Percentiles rank a stretch among this genome's conserved stretches.
Conservation (phyloP, 2,797 vertebrate genomes). For the Pseudomugil tenellus region DNA sequence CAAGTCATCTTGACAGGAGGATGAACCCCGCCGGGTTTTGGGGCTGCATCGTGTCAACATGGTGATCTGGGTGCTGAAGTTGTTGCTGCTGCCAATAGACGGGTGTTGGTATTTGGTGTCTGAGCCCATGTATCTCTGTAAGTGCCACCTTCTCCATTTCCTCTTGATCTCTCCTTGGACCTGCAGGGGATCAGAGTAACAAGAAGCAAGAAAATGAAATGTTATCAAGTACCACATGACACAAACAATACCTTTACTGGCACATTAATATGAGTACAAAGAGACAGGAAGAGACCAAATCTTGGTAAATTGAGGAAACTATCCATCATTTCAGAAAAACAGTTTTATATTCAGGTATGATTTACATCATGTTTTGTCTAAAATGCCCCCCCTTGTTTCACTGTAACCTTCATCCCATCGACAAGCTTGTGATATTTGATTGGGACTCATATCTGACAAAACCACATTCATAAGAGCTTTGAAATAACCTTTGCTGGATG, state of each 20-base stretch:
- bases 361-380: background rate
- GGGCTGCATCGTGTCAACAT: constrained; percentile 94
- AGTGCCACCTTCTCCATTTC: constrained; percentile 95
- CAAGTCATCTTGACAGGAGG: constrained; percentile 76
- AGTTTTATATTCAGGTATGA: background rate
- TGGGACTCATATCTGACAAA: background rate
- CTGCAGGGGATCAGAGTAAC: constrained; percentile 65
- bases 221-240: background rate
- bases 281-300: background rate
- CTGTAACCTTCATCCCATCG: background rate
- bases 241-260: background rate
- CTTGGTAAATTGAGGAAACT: background rate
- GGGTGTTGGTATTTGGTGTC: constrained; percentile 93
- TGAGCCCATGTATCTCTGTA: constrained; percentile 88
- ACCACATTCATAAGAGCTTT: background rate
- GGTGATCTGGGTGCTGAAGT: constrained; percentile 96
- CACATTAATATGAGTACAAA: background rate
- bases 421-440: background rate
- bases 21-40: constrained; percentile 82
- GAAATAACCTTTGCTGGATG: background rate
- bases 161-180: constrained; percentile 95
- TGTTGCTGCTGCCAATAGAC: constrained; percentile 91
- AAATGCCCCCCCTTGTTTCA: background rate
- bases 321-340: background rate
- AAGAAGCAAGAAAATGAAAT: background rate